phyloP scores from a whole-genome alignment of 2,888 invertebrate genomes.

The Clistopyga incitator region DNA sequence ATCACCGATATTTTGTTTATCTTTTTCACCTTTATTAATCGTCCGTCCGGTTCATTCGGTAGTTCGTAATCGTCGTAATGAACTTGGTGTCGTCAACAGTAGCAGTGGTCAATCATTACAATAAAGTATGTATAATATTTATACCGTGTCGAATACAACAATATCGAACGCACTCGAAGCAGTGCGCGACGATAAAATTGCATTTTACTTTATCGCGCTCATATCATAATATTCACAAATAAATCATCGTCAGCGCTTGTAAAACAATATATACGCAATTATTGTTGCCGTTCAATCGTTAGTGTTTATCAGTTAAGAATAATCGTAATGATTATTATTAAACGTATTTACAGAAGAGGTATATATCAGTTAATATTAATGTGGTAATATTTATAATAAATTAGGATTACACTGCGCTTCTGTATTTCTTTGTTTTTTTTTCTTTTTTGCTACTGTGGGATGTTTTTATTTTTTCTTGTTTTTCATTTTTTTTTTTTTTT shows the following conservation, averaged over 20 bases:
- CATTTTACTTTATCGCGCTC: conserved; percentile 73
- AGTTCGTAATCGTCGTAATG: conserved; percentile 27
- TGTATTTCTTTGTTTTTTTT: conserved; percentile 64
- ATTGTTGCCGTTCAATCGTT: conserved; percentile 67
- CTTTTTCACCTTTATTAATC: conserved; percentile 21
- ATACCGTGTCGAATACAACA: conserved; percentile 74
- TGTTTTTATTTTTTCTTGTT: conserved; percentile 37
- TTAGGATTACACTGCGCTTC: conserved; percentile 75
- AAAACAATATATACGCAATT: conserved; percentile 68
- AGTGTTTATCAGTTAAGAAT: conserved; percentile 65
- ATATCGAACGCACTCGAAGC: conserved; percentile 66
- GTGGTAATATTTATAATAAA: conserved; percentile 76
- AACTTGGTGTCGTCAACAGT: conserved; percentile 45
- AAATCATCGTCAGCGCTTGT: conserved; percentile 68
- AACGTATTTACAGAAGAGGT: conserved; percentile 81
- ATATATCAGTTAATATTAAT: conserved; percentile 77
- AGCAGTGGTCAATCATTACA: conserved; percentile 49
- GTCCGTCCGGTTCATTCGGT: conserved; percentile 38
- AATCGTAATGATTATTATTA: conserved; percentile 76
- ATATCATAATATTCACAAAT: conserved; percentile 74
- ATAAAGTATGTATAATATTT: conserved; percentile 78
- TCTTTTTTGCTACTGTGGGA: conserved; percentile 57
- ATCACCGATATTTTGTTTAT: conserved; percentile 44
- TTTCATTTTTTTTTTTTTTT: conserved; percentile 15
- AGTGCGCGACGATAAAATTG: conserved; percentile 67